Evolutionary conservation across 1,140 invertebrate genomes (phyloP), one percentile per base, ranked within the genome.

Genomic region (Ericerus pela): DNA sequence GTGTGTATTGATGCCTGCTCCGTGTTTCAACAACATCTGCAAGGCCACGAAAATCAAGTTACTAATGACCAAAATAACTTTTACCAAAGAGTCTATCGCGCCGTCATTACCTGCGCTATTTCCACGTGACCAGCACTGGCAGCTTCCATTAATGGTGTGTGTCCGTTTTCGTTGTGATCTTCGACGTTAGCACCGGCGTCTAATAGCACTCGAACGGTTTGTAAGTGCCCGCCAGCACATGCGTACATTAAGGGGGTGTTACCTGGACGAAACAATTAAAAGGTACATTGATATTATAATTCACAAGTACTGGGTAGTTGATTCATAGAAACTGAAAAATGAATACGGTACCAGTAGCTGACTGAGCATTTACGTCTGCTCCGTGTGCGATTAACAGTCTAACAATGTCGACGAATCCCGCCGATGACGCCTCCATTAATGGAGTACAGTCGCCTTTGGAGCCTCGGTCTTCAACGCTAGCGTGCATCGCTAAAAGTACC

Each of bases 181-280:
- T 99, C 96, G 10, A 97, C 90, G 71, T 96, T 91, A 56, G 93
- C 93, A 55, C 88, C 88, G 65, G 82, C 79, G 63, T 92, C 85
- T 27, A 99, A 75, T 47, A 99, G 72, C 53, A 86, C 83, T 68
- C 79, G 76, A 8, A 97, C 94, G 59, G 94, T 90, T 60, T 92
- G 85, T 64, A 85, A 84, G 73, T 96, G 91, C 2, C 95, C 95
- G 66, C 89, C 89, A 61, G 92, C 92, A 70, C 93, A 96, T 37
- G 92, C 94, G 74, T 96, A 97, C 88, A 98, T 98, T 31, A 99
- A 75, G 41, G 94, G 89, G 47, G 94, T 98, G 68, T 96, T 97
- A 56, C 89, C 82, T 81, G 62, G 56, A 65, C 58, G 52, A 62
- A 54, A 62, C 31, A 53, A 59, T 36, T 22, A 59, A 53, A 26